Percentiles rank a stretch among this genome's conserved stretches.
Evolutionary conservation across 2,888 invertebrate species (phyloP).

Genomic region (Andrena flavipes): DNA sequence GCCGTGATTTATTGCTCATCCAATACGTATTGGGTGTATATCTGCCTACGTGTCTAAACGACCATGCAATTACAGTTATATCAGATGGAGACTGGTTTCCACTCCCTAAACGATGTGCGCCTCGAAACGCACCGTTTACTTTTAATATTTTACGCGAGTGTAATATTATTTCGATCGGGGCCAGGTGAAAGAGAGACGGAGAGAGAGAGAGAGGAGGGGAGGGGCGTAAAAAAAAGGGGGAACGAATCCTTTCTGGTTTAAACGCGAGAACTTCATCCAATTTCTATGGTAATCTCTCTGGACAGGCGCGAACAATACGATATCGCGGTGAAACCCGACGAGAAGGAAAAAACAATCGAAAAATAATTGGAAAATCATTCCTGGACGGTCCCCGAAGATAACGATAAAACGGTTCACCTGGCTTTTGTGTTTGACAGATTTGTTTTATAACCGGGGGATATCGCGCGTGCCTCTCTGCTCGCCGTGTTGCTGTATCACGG

Average conservation of each 20-base stretch:
- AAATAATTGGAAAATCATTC: constrained; percentile 49
- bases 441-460: constrained; percentile 53
- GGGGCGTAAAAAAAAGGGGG: no score
- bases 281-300: constrained; percentile 56
- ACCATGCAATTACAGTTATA: constrained; percentile 69
- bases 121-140: constrained; percentile 53
- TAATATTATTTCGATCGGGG: constrained; percentile 21
- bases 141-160: constrained; percentile 31
- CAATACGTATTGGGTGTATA: constrained; percentile 63
- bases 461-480: constrained; percentile 31
- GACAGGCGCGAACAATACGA: constrained; percentile 35
- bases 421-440: constrained; percentile 48
- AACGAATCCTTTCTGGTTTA: constrained; percentile 25
- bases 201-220: not conserved
- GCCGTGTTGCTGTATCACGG: constrained; percentile 64
- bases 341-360: constrained; percentile 29
- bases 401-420: constrained; percentile 37
- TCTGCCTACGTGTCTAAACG: constrained; percentile 68
- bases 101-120: constrained; percentile 60
- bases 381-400: constrained; percentile 25
- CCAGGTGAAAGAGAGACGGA: not conserved
- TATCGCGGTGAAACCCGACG: constrained; percentile 16
- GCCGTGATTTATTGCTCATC: constrained; percentile 66
- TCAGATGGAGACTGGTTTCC: constrained; percentile 70
- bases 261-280: constrained; percentile 48